Conservation (phyloP, 1,140 invertebrate genomes). For the Bombus huntii region DNA sequence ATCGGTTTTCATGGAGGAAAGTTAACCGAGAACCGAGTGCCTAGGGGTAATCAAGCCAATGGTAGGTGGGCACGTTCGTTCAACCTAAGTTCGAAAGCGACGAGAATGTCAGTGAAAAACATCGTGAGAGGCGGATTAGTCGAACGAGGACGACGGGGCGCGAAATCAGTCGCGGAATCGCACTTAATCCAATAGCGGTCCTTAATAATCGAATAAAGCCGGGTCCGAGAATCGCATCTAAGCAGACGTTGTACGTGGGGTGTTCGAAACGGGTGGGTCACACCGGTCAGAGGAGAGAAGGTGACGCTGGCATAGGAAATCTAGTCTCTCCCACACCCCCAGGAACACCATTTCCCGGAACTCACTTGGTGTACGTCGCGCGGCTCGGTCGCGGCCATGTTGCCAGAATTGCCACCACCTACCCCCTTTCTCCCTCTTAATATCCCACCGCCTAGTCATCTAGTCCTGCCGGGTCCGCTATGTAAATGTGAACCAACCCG, state of each 20-base stretch:
- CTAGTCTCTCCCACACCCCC: constrained; percentile 52
- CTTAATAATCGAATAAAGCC: constrained; percentile 82
- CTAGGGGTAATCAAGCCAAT: constrained; percentile 57
- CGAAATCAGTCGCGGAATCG: constrained; percentile 78
- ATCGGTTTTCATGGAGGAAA: constrained; percentile 46
- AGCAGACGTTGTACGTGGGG: constrained; percentile 67
- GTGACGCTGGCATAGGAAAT: constrained; percentile 68
- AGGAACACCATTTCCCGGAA: constrained; percentile 66
- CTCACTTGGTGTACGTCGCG: constrained; percentile 73
- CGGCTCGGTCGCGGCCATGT: constrained; percentile 80
- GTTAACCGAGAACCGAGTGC: constrained; percentile 46
- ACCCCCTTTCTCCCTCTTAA: constrained; percentile 80
- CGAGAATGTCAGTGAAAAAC: constrained; percentile 49
- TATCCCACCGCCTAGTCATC: constrained; percentile 81
- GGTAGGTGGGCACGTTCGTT: not conserved
- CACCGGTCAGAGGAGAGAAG: constrained; percentile 48
- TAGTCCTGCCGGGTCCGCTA: constrained; percentile 81
- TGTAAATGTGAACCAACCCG: constrained; percentile 81
- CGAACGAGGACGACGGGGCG: constrained; percentile 51
- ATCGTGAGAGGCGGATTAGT: constrained; percentile 53
- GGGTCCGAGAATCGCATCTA: constrained; percentile 75
- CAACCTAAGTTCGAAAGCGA: constrained; percentile 21
- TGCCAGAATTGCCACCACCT: constrained; percentile 81
- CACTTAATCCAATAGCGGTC: constrained; percentile 81
- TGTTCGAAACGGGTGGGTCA: constrained; percentile 37